Conservation (phyloP, 2,797 vertebrate species). For the Falco novaeseelandiae region DNA sequence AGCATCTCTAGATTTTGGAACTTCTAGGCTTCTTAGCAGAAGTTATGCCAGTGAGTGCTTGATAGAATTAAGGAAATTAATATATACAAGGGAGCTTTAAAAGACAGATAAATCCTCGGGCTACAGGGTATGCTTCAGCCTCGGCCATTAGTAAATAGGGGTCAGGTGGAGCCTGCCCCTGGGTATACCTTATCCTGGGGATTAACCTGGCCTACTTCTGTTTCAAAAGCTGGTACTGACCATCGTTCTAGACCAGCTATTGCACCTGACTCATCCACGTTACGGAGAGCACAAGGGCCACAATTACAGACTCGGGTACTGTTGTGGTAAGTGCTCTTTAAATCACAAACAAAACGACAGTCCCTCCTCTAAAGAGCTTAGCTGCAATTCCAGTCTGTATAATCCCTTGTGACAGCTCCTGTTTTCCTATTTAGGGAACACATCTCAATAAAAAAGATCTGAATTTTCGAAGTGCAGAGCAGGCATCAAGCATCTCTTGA, state of each 20-base stretch:
- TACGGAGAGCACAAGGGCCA: neutral
- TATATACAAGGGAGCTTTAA: neutral
- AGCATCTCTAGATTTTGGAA: neutral
- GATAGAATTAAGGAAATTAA: neutral
- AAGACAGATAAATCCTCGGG: neutral
- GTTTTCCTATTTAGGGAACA: neutral
- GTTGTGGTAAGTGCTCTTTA: neutral
- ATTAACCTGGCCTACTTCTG: neutral
- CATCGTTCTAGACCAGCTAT: rapidly evolving
- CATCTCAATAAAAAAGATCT: neutral
- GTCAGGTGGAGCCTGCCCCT: neutral
- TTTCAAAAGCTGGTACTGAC: neutral
- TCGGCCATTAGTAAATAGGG: neutral
- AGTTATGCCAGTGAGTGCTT: neutral
- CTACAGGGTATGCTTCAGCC: neutral
- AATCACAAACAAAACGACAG: neutral
- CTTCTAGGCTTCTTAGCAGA: neutral
- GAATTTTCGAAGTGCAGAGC: neutral
- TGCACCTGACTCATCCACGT: neutral
- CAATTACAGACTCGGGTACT: neutral
- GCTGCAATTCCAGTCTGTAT: neutral
- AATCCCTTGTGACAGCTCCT: neutral
- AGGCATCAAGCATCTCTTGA: neutral
- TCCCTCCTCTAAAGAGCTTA: neutral
- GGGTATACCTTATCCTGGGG: neutral